phyloP scores from a whole-genome alignment of 1,140 invertebrate species.

The Papilio polytes region DNA sequence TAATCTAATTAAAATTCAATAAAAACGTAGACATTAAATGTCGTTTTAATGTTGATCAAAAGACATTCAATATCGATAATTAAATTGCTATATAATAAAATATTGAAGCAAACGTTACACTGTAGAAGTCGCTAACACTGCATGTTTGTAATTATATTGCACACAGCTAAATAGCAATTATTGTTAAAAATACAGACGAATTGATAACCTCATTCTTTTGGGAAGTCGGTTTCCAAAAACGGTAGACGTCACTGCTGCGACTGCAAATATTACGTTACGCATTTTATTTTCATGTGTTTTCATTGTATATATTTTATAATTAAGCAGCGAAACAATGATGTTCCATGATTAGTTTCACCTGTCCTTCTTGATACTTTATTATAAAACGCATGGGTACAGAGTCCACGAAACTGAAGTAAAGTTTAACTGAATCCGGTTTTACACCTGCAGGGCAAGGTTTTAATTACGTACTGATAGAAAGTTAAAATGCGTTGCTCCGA shows the following conservation, averaged over 20 bases:
- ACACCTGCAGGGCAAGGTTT: conserved; percentile 30
- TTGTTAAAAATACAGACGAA: too few relatives aligned
- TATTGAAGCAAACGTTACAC: not conserved
- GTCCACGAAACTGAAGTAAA: conserved; percentile 1
- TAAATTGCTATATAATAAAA: not conserved
- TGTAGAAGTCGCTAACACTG: not conserved
- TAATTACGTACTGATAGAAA: conserved; percentile 39
- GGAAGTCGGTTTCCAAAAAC: too few relatives aligned
- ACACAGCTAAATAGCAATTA: too few relatives aligned
- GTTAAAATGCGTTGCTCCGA: not conserved
- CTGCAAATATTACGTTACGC: not conserved
- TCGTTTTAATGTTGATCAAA: not conserved
- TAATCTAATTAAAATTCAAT: not conserved
- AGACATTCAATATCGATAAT: conserved; percentile 1
- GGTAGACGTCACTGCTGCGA: too few relatives aligned
- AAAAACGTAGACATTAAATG: not conserved
- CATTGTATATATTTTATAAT: not conserved
- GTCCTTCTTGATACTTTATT: not conserved
- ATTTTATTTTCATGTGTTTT: not conserved
- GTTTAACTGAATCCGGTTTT: conserved; percentile 30
- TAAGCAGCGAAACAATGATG: not conserved
- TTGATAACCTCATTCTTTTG: too few relatives aligned
- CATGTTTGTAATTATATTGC: not conserved
- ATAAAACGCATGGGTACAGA: not conserved
- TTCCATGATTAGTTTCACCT: not conserved